Conservation (phyloP, 1,140 invertebrate genomes). For the Cydia strobilella region DNA sequence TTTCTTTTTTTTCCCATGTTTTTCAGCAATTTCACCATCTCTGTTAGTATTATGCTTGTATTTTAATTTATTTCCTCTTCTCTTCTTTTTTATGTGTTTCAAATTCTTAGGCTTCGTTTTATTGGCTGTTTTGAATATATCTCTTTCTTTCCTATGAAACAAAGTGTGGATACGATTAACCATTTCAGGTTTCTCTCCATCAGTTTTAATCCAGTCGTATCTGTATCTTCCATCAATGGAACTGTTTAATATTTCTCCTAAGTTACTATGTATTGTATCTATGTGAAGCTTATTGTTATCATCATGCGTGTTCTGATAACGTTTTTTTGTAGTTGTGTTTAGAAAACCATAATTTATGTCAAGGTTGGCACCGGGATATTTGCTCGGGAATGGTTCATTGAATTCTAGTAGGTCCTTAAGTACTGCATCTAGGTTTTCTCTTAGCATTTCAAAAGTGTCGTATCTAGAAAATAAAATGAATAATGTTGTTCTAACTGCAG, state of each 20-base stretch:
- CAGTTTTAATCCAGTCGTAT: slow-evolving; percentile 28
- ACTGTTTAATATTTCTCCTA: slow-evolving; percentile 45
- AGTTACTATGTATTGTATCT: slow-evolving; percentile 40
- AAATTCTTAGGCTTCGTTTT: background rate
- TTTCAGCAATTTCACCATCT: background rate
- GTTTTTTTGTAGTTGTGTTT: slow-evolving; percentile 34
- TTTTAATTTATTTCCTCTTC: background rate
- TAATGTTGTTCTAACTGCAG: no score
- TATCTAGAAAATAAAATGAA: slow-evolving; percentile 73
- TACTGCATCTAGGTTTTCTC: slow-evolving; percentile 87
- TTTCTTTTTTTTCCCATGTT: background rate
- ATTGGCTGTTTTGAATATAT: slow-evolving; percentile 3
- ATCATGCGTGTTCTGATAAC: slow-evolving; percentile 33
- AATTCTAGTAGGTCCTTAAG: slow-evolving; percentile 85
- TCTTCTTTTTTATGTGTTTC: background rate
- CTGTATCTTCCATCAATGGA: slow-evolving; percentile 36
- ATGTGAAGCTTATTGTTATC: slow-evolving; percentile 34
- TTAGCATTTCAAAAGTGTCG: slow-evolving; percentile 90
- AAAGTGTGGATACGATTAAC: slow-evolving; percentile 64
- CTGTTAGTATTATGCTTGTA: background rate
- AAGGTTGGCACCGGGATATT: slow-evolving; percentile 66
- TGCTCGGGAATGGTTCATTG: slow-evolving; percentile 48
- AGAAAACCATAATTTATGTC: slow-evolving; percentile 56
- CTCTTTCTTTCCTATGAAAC: slow-evolving; percentile 50
- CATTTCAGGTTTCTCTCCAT: slow-evolving; percentile 51